Evolutionary conservation across 2,113 vertebrate species (phyloP).

Genomic region (Henicopernis longicauda): DNA sequence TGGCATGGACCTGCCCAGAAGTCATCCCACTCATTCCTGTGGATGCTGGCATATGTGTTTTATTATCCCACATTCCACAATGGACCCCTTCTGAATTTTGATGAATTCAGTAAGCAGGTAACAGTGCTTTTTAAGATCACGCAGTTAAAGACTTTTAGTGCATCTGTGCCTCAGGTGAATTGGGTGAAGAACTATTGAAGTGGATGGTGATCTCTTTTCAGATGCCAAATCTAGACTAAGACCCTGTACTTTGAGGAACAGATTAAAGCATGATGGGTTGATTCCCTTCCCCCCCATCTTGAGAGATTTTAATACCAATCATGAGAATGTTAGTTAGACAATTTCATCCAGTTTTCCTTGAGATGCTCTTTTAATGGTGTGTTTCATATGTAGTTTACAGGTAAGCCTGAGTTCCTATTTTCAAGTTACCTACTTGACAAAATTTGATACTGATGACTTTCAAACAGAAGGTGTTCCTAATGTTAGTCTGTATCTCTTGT

Average conservation of each 20-base stretch:
- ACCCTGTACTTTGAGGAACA: not conserved
- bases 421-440: not conserved
- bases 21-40: slow-evolving; percentile 70
- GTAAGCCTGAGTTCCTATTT: not conserved
- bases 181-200: not conserved
- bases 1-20: slow-evolving; percentile 64
- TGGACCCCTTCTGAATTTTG: slow-evolving; percentile 86
- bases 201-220: not conserved
- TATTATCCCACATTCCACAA: slow-evolving; percentile 96
- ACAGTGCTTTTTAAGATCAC: not conserved
- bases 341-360: slow-evolving; percentile 14
- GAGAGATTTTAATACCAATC: not conserved
- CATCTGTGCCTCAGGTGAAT: not conserved
- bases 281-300: not conserved
- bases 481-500: not conserved
- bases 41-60: slow-evolving; percentile 88
- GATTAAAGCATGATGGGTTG: not conserved
- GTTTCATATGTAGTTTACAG: not conserved
- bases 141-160: not conserved
- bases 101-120: slow-evolving; percentile 86
- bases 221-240: not conserved
- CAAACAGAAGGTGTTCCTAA: not conserved
- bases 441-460: not conserved
- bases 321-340: not conserved
- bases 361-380: not conserved